Evolutionary conservation across 2,888 invertebrate genomes (phyloP), one percentile per base, ranked within the genome.

Genomic region (Boloria selene): DNA sequence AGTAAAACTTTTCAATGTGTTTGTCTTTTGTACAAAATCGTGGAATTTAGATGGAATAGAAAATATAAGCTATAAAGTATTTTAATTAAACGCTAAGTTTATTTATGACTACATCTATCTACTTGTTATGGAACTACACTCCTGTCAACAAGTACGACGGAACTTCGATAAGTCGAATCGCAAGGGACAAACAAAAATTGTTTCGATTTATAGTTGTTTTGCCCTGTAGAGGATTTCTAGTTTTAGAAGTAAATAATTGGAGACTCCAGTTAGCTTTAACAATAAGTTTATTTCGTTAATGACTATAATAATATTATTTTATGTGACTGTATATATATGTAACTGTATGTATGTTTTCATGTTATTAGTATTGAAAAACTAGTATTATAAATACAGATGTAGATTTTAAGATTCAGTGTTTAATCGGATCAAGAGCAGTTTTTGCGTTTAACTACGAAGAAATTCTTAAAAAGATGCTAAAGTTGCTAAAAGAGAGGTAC

Each of bases 1-100:
- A 64, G 59, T 64, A 64, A 64, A 64, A 64, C 64, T 64, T 64
- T 59, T 38, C 52, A 47, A 47, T 64, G 64, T 52, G 64, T 64
- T 59, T 64, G 64, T 64, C 58, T 53, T 64, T 59, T 44, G 18
- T 59, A 59, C 18, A 59, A 58, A 64, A 44, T 4, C 38, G 14
- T 14, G 31, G 6, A 44, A 50, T 17, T 64, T 38, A 31, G 18
- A 18, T 26, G 13, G 13, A 52, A 52, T 56, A 44, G n/a, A 59
- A 58, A 59, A 59, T 31, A 59, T 49, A 31, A 6, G 17, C 14
- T 38, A 49, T 49, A n/a, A 59, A 59, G 17, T 45, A 17, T 59
- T 47, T 59, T 38, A 50, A 59, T 59, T 31, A 49, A 17, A 38
- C 13, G 13, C 14, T 18, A 13, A 7, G 6, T 16, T 10, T 44